These are phyloP conservation scores for Rachycentron canadum DNA, from an alignment of 2,797 vertebrate genomes.

Conservation along the genomic window DNA sequence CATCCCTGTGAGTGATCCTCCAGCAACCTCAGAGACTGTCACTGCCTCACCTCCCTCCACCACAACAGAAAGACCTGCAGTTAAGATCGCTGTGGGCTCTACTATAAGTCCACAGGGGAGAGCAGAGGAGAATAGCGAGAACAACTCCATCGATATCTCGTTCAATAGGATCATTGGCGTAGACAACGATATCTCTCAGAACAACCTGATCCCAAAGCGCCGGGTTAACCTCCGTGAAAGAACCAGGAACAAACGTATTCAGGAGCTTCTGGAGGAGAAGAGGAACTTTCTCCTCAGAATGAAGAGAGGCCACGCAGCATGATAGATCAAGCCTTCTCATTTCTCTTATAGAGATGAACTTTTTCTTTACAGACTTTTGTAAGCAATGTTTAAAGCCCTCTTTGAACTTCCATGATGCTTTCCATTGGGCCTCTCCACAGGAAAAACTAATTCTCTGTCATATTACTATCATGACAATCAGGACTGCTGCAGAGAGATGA, in stretches of 20 bases:
- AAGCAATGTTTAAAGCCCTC: conserved; percentile 42
- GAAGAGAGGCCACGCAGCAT: conserved; percentile 80
- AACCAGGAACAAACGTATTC: conserved; percentile 96
- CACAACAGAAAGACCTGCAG: conserved; percentile 42
- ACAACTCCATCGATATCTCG: conserved; percentile 89
- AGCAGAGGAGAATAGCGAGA: conserved; percentile 86
- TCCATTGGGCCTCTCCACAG: conserved; percentile 45
- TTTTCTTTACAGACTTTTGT: conserved; percentile 52
- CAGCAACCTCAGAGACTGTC: conserved; percentile 18
- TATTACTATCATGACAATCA: conserved; percentile 56
- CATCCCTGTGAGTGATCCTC: conserved; percentile 60
- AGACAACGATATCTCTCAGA: conserved; percentile 88
- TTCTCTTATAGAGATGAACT: conserved; percentile 83
- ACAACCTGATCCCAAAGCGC: conserved; percentile 90
- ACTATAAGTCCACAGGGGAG: conserved; percentile 47
- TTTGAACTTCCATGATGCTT: conserved; percentile 49
- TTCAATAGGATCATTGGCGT: conserved; percentile 81
- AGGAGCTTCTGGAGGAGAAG: conserved; percentile 94
- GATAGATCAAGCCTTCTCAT: conserved; percentile 59
- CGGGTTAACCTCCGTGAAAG: conserved; percentile 87
- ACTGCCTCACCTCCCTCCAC: conserved; percentile 20
- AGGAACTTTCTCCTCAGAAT: conserved; percentile 88
- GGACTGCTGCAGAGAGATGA: conserved; percentile 51
- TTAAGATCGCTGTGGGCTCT: conserved; percentile 37
- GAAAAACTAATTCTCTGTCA: conserved; percentile 50